Base-by-base conservation (phyloP, 1,140 invertebrate genomes). In the Drosophila subpulchrella region DNA sequence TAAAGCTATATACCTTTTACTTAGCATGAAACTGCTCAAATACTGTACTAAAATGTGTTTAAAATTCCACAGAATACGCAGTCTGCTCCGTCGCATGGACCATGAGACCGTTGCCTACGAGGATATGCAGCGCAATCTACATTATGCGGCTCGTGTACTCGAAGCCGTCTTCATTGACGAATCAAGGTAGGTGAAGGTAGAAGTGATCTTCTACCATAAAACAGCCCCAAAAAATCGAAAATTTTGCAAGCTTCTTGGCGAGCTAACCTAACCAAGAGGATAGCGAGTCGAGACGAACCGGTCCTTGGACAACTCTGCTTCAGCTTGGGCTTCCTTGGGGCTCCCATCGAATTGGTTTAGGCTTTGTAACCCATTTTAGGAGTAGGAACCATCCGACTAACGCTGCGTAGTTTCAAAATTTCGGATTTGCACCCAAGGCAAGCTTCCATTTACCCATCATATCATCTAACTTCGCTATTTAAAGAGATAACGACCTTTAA, bases 141-240 rank as follows among this genome's bases (percentile, higher is more conserved):
- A 97, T 78, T 98, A 97, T 93, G 97, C 97, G 41, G 96, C 96
- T 12, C 95, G 95, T 89, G 97, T 98, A 8, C 94, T 98, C 54
- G 97, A 98, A 94, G 96, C 96, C 12, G 96, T 97, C 53, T 97
- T 96, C 93, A 95, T 97, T 90, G 97, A 98, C 93, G 97, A 98
- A 92, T 96, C 96, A 90, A 97, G 97, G 97, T 97, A 95, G 94
- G 95, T 95, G 84, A 75, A 59, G 51, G 15, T 24, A n/a, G 39
- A 48, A 27, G 27, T 27, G 13, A 17, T 24, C 3, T 30, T 15
- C 41, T 46, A 46, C n/a, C 20, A 15, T 32, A 10, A 51, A 20
- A 20, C 38, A 57, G 58, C 47, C 58, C 58, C 78, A 44, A 67
- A 68, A 68, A 59, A 51, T n/a, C 13, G 10, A 66, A 70, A 48